Evolutionary conservation across 2,888 invertebrate species (phyloP).

Genomic region (Gryllus longicercus): DNA sequence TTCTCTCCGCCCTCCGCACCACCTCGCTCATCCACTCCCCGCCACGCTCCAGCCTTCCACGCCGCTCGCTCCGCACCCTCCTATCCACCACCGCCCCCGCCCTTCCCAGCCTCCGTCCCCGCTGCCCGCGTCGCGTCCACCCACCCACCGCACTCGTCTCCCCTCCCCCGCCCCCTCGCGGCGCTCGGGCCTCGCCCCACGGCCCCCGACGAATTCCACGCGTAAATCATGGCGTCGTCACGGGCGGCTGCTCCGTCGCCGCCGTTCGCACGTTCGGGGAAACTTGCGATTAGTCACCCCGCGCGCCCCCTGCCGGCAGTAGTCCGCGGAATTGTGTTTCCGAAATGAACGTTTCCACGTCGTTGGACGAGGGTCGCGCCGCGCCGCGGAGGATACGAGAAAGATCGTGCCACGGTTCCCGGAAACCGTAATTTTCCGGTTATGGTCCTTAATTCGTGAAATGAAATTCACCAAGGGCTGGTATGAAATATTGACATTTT

Average conservation of each 20-base stretch:
- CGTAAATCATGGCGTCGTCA: constrained; percentile 17
- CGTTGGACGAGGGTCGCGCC: neutral
- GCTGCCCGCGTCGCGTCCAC: too few species aligned
- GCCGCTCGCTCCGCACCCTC: too few species aligned
- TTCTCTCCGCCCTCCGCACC: too few species aligned
- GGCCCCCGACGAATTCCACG: neutral
- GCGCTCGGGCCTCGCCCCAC: neutral
- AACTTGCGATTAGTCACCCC: neutral
- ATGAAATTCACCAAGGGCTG: too few species aligned
- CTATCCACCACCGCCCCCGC: too few species aligned
- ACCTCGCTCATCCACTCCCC: too few species aligned
- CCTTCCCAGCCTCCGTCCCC: too few species aligned
- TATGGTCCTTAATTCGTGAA: neutral
- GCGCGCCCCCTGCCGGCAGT: neutral
- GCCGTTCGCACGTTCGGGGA: constrained; percentile 8
- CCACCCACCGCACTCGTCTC: too few species aligned
- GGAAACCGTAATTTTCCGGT: neutral
- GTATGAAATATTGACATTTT: too few species aligned
- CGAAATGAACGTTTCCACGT: neutral
- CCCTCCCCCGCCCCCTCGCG: too few species aligned
- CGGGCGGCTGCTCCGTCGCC: neutral
- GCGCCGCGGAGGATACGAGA: neutral
- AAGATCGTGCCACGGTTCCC: neutral
- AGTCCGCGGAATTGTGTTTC: neutral
- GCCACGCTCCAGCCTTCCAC: too few species aligned